Evolutionary conservation across 2,797 vertebrate genomes (phyloP).

Genomic region (Acipenser transmontanus): DNA sequence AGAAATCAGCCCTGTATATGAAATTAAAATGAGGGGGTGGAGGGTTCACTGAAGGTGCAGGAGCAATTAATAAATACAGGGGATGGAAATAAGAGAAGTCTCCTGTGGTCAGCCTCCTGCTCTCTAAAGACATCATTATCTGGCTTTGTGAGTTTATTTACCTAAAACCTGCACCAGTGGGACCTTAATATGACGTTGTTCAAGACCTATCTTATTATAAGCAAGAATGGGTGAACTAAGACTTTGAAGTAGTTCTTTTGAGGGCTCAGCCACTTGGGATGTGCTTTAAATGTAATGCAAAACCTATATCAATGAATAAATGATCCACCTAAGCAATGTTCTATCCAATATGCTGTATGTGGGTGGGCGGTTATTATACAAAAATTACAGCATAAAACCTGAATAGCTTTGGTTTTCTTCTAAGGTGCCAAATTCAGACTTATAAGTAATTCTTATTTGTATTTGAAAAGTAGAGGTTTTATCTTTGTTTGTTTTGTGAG

Average conservation of each 20-base stretch:
- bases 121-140: slow-evolving; percentile 77
- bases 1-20: slow-evolving; percentile 41
- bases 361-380: slow-evolving; percentile 41
- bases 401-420: too few species aligned
- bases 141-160: slow-evolving; percentile 62
- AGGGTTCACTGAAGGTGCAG: slow-evolving; percentile 47
- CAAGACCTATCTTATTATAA: slow-evolving; percentile 42
- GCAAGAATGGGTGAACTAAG: slow-evolving; percentile 63
- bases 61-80: slow-evolving; percentile 57
- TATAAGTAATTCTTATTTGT: too few species aligned
- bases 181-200: slow-evolving; percentile 42
- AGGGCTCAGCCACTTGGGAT: slow-evolving; percentile 64
- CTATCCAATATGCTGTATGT: slow-evolving; percentile 28
- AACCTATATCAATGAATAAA: slow-evolving; percentile 33
- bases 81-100: slow-evolving; percentile 32
- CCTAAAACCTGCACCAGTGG: slow-evolving; percentile 64
- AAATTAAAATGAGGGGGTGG: slow-evolving; percentile 36
- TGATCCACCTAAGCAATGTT: too few species aligned
- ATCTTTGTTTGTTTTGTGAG: too few species aligned
- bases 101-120: slow-evolving; percentile 60
- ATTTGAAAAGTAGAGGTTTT: too few species aligned
- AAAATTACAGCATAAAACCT: too few species aligned
- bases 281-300: slow-evolving; percentile 37
- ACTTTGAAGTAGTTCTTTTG: slow-evolving; percentile 73
- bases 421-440: too few species aligned